Evolutionary conservation across 2,113 vertebrate genomes (phyloP).

Genomic region (Cyprinodon brontotheroides): DNA sequence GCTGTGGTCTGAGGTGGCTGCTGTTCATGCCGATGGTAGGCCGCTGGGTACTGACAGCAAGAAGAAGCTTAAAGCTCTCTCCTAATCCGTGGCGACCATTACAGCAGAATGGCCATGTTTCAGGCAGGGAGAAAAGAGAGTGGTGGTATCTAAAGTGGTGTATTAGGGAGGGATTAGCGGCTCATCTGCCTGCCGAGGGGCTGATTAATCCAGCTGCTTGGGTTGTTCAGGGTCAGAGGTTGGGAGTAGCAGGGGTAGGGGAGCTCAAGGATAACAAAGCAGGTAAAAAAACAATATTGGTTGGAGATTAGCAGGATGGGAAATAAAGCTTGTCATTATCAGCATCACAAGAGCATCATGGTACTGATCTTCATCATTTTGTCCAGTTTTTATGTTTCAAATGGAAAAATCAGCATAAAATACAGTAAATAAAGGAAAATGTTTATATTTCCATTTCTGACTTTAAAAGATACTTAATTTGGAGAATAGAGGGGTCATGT

Average conservation of each 20-base stretch:
- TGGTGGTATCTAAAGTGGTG: constrained; percentile 63
- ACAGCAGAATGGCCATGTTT: constrained; percentile 46
- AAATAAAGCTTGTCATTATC: background rate
- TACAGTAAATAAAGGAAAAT: no score
- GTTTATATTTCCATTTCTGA: background rate
- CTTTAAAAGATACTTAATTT: background rate
- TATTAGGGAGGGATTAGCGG: constrained; percentile 72
- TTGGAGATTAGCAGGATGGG: background rate
- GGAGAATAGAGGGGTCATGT: background rate
- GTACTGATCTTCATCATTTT: background rate
- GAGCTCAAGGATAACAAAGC: background rate
- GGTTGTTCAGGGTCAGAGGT: constrained; percentile 52
- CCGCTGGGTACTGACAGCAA: constrained; percentile 23
- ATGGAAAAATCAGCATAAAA: no score
- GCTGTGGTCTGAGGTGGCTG: constrained; percentile 51
- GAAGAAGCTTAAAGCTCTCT: constrained; percentile 63
- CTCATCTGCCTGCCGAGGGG: constrained; percentile 36
- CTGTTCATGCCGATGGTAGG: constrained; percentile 42
- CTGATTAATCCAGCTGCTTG: constrained; percentile 63
- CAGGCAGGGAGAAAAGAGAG: constrained; percentile 24
- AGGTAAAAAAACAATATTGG: constrained; percentile 7
- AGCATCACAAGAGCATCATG: background rate
- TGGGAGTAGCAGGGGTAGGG: background rate
- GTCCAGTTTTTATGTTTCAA: background rate
- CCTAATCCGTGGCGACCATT: constrained; percentile 71